A percentile compares a stretch with the other conserved stretches of the same genome.
These are phyloP conservation scores for Micromesistius poutassou DNA, from an alignment of 2,797 vertebrate species.

Conservation along the genomic window DNA sequence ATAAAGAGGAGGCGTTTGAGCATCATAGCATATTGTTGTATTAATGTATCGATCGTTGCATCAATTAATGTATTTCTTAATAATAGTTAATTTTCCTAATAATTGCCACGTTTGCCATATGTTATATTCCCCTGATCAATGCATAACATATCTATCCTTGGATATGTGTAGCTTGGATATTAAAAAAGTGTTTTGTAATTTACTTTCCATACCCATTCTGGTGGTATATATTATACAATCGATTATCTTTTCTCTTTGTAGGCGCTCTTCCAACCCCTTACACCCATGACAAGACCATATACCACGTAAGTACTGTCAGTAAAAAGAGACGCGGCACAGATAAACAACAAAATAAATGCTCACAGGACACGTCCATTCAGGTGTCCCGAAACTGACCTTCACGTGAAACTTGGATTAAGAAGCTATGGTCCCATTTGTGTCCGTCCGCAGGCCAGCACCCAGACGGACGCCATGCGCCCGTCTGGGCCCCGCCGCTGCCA, in stretches of 20 bases:
- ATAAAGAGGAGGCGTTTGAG: too few relatives aligned
- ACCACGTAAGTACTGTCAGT: constrained; percentile 82
- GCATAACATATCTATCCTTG: not conserved
- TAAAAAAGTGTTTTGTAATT: not conserved
- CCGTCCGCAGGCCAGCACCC: constrained; percentile 85
- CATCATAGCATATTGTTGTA: not conserved
- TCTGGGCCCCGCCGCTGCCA: constrained; percentile 81
- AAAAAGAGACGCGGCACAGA: too few relatives aligned
- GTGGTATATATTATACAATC: not conserved
- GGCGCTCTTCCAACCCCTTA: constrained; percentile 86
- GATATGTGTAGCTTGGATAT: not conserved
- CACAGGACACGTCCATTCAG: not conserved
- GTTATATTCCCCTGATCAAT: not conserved
- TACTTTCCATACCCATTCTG: not conserved
- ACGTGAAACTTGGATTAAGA: not conserved
- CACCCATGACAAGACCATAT: constrained; percentile 85
- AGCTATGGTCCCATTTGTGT: not conserved
- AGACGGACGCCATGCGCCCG: constrained; percentile 88
- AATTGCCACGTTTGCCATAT: not conserved
- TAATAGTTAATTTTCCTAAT: too few relatives aligned
- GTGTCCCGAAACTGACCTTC: not conserved
- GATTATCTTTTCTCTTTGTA: constrained; percentile 50
- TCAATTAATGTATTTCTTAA: not conserved
- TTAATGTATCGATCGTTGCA: not conserved
- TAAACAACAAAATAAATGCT: not conserved